A percentile compares a stretch with the other conserved stretches of the same genome.
Conservation (phyloP, 2,888 invertebrate species). For the Plagiodera versicolora region DNA sequence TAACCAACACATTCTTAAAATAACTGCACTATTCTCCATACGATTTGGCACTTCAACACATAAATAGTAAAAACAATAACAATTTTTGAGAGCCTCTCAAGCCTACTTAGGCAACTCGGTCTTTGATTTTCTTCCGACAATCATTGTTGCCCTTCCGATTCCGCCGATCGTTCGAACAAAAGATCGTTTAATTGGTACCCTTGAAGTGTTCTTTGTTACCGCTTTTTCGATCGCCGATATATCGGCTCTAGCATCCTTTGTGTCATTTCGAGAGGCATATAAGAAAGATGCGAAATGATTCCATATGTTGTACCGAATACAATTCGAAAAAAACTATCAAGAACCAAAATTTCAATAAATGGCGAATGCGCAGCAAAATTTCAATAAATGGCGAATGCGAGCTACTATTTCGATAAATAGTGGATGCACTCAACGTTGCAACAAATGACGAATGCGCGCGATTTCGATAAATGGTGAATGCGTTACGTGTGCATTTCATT, state of each 20-base stretch:
- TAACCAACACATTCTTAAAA: too few relatives aligned
- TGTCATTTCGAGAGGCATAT: neutral
- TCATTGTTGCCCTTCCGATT: neutral
- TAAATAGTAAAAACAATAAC: neutral
- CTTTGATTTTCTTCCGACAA: neutral
- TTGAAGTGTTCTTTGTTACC: neutral
- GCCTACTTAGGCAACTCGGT: neutral
- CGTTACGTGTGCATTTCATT: too few relatives aligned
- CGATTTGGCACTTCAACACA: neutral
- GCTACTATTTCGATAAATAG: too few relatives aligned
- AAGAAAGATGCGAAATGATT: neutral
- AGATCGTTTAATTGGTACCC: neutral
- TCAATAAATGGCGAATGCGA: too few relatives aligned
- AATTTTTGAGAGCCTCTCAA: neutral
- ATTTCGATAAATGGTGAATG: too few relatives aligned
- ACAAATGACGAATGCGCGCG: too few relatives aligned
- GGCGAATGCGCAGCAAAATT: too few relatives aligned
- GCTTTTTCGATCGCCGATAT: neutral
- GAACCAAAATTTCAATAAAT: too few relatives aligned
- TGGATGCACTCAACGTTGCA: too few relatives aligned
- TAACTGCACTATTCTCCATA: neutral
- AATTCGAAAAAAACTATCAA: too few relatives aligned
- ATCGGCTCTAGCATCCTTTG: neutral
- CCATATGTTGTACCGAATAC: neutral
- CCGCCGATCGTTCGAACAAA: neutral